These are phyloP conservation scores for Biston stratarius DNA, from an alignment of 2,888 invertebrate genomes.

Conservation along the genomic window DNA sequence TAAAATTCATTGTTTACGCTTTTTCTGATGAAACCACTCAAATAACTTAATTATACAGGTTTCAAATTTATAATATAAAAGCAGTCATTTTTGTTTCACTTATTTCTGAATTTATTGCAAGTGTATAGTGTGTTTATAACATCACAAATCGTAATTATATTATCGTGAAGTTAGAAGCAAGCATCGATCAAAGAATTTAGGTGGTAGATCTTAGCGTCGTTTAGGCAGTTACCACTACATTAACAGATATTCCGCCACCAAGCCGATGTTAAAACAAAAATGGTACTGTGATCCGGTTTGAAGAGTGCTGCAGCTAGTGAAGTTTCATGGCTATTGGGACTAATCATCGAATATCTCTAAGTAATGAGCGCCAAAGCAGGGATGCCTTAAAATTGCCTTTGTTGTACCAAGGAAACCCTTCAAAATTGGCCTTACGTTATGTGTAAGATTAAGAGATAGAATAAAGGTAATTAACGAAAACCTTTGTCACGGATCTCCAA, in stretches of 20 bases:
- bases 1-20: constrained; percentile 12
- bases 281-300: too few relatives aligned
- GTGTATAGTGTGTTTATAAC: background rate
- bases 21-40: background rate
- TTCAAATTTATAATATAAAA: background rate
- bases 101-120: background rate
- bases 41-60: constrained; percentile 1
- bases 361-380: too few relatives aligned
- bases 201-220: too few relatives aligned
- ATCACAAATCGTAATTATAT: background rate
- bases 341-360: too few relatives aligned
- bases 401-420: too few relatives aligned
- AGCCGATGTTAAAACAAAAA: too few relatives aligned
- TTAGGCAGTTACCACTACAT: too few relatives aligned
- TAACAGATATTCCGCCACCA: too few relatives aligned
- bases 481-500: constrained; percentile 1
- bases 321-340: too few relatives aligned
- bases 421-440: background rate
- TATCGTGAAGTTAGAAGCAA: background rate
- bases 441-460: background rate
- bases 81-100: background rate
- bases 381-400: too few relatives aligned
- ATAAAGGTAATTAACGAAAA: background rate
- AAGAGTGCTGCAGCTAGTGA: too few relatives aligned
- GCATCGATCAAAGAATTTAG: too few relatives aligned